Conservation (phyloP, 2,113 vertebrate genomes). For the Amphiprion ocellaris region DNA sequence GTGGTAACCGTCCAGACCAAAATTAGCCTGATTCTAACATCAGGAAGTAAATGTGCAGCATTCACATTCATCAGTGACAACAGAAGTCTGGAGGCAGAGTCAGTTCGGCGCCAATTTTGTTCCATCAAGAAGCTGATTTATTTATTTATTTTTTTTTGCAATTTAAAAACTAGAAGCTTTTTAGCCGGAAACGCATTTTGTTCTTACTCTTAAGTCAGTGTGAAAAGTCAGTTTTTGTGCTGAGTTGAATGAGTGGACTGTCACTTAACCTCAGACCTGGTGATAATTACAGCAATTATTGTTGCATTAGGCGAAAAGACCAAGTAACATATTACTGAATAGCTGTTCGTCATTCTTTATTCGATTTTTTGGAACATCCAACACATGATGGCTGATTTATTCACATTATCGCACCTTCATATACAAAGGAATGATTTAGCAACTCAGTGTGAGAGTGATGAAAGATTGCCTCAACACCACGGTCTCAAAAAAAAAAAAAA, state of each 20-base stretch:
- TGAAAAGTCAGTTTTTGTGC: no score
- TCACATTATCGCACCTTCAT: background rate
- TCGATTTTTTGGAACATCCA: no score
- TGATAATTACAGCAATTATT: slow-evolving; percentile 27
- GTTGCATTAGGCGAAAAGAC: background rate
- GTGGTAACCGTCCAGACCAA: slow-evolving; percentile 36
- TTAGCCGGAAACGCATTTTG: background rate
- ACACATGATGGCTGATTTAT: background rate
- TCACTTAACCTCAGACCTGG: background rate
- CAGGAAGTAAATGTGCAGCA: slow-evolving; percentile 20
- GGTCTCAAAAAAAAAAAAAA: no score
- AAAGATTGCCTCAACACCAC: background rate
- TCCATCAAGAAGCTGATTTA: slow-evolving; percentile 31
- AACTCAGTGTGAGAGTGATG: background rate
- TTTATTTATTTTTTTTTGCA: background rate
- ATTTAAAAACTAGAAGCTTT: slow-evolving; percentile 2
- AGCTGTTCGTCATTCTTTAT: background rate
- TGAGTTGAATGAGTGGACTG: background rate
- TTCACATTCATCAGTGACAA: slow-evolving; percentile 41
- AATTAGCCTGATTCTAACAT: slow-evolving; percentile 31
- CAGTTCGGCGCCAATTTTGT: slow-evolving; percentile 20
- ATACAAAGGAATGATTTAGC: no score
- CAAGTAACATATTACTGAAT: background rate
- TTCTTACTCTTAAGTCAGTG: background rate
- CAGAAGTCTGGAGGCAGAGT: slow-evolving; percentile 19